Percentiles rank a stretch among this genome's conserved stretches.
These are phyloP conservation scores for Adineta ricciae DNA, from an alignment of 2,888 invertebrate species.

Conservation along the genomic window DNA sequence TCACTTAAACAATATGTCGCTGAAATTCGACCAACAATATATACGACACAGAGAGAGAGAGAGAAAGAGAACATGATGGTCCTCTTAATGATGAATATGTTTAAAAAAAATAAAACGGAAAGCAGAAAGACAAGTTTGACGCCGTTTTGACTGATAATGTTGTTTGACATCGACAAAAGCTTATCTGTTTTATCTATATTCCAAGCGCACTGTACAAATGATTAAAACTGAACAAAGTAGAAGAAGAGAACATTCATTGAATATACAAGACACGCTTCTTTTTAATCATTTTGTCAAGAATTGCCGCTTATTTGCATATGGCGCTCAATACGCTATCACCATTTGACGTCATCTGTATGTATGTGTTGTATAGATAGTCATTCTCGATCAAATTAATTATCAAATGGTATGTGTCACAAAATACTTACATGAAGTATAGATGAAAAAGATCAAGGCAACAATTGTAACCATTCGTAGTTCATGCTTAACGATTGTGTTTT, in stretches of 20 bases:
- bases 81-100: constrained; percentile 5
- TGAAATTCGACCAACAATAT: not conserved
- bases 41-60: not conserved
- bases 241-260: not conserved
- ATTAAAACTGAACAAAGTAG: not conserved
- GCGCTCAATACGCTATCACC: not conserved
- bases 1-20: constrained; percentile 7
- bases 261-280: not conserved
- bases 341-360: not conserved
- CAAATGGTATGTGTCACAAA: not conserved
- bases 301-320: not conserved
- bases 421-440: not conserved
- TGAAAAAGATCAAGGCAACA: not conserved
- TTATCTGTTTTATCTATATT: not conserved
- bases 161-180: not conserved
- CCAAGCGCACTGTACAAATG: not conserved
- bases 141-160: not conserved
- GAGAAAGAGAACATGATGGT: not conserved
- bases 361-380: not conserved
- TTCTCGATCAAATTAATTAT: not conserved
- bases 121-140: not conserved
- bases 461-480: not conserved
- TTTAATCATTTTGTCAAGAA: not conserved
- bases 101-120: not conserved
- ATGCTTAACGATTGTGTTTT: not conserved